Conservation (phyloP, 2,797 vertebrate genomes). For the Benthosema pterotum region DNA sequence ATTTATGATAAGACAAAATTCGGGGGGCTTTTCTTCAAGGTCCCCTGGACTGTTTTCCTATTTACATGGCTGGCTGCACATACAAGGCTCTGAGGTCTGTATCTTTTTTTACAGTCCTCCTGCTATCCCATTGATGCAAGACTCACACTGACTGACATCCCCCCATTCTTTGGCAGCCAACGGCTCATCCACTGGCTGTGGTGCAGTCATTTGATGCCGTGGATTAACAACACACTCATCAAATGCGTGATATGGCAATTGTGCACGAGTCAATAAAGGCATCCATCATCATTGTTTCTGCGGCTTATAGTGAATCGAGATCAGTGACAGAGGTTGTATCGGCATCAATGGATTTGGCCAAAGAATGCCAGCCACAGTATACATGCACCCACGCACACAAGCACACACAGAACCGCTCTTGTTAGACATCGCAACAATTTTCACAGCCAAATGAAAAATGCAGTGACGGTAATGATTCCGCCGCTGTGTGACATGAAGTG, state of each 20-base stretch:
- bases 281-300: conserved; percentile 2
- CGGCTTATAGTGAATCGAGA: conserved; percentile 30
- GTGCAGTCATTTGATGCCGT: conserved; percentile 37
- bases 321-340: neutral
- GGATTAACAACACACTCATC: conserved; percentile 51
- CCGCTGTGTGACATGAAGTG: too few species aligned
- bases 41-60: conserved; percentile 47
- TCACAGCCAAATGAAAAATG: too few species aligned
- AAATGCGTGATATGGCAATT: conserved; percentile 3
- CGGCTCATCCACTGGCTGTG: conserved; percentile 17
- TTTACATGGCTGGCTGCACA: conserved; percentile 49
- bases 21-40: conserved; percentile 59
- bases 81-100: conserved; percentile 52
- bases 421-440: too few species aligned
- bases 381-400: too few species aligned
- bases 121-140: too few species aligned
- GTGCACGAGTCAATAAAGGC: conserved; percentile 19
- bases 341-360: neutral
- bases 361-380: neutral
- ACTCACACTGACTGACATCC: conserved; percentile 39
- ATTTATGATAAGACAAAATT: conserved; percentile 67
- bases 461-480: too few species aligned
- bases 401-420: too few species aligned
- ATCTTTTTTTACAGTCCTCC: conserved; percentile 36
- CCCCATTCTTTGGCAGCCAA: conserved; percentile 30